phyloP scores from a whole-genome alignment of 2,797 vertebrate species.

The Gallinago nigripennis region DNA sequence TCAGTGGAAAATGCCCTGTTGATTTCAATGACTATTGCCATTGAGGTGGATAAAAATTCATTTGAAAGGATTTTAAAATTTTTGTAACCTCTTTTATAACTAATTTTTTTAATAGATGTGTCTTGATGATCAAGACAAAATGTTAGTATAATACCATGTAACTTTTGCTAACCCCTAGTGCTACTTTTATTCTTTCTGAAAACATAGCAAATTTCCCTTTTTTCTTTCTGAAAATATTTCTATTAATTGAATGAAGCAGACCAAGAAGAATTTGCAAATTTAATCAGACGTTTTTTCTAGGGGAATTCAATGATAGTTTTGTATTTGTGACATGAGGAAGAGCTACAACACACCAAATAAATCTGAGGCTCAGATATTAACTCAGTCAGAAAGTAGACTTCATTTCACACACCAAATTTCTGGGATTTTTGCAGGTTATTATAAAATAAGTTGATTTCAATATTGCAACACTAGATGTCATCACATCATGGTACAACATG shows the following conservation, averaged over 20 bases:
- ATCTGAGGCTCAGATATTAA: neutral
- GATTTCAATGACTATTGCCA: neutral
- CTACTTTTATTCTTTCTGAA: neutral
- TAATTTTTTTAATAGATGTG: neutral
- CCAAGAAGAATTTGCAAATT: neutral
- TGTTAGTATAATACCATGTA: rapidly evolving
- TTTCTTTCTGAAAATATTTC: neutral
- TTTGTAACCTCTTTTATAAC: neutral
- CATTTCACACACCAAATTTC: neutral
- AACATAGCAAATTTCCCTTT: neutral
- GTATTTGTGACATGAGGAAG: neutral
- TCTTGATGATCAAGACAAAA: neutral
- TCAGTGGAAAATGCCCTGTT: neutral
- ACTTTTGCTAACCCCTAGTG: neutral
- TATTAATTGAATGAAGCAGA: neutral
- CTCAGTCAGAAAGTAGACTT: neutral
- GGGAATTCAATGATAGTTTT: neutral
- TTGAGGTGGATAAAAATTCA: neutral
- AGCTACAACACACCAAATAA: neutral
- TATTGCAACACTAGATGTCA: slow-evolving; percentile 69
- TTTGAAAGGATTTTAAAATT: neutral
- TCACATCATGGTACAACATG: slow-evolving; percentile 59
- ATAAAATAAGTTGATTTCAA: slow-evolving; percentile 23
- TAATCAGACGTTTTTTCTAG: neutral
- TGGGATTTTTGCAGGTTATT: neutral